phyloP scores from a whole-genome alignment of 2,888 invertebrate species.

The Tyria jacobaeae region DNA sequence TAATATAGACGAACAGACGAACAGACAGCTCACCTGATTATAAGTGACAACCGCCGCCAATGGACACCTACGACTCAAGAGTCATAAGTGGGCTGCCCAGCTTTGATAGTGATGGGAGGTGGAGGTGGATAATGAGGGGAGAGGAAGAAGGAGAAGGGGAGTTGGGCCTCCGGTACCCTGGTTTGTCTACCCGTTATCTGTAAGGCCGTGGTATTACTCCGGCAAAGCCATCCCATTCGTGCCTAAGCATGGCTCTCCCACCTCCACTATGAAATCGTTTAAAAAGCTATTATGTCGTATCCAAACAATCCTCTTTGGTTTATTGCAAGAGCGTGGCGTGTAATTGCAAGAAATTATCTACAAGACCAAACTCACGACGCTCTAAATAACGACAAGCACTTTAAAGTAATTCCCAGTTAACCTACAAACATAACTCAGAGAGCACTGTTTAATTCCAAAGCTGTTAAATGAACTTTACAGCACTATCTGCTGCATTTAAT shows the following conservation, averaged over 20 bases:
- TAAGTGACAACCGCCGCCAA: too few species aligned
- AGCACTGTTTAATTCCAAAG: conserved; percentile 44
- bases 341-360: not conserved
- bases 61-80: too few species aligned
- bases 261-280: not conserved
- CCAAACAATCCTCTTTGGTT: not conserved
- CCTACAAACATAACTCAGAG: conserved; percentile 33
- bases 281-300: not conserved
- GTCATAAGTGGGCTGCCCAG: too few species aligned
- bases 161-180: too few species aligned
- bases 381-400: conserved; percentile 5
- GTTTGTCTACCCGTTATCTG: too few species aligned
- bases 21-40: too few species aligned
- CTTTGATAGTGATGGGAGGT: too few species aligned
- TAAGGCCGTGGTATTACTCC: too few species aligned
- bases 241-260: too few species aligned
- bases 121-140: too few species aligned
- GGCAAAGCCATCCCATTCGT: too few species aligned
- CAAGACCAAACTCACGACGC: conserved; percentile 1
- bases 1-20: too few species aligned
- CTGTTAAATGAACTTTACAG: conserved; percentile 38
- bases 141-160: not conserved
- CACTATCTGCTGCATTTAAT: conserved; percentile 22
- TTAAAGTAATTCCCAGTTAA: conserved; percentile 10
- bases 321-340: not conserved